Conservation (phyloP, 2,113 vertebrate genomes). For the Lophura nycthemera region DNA sequence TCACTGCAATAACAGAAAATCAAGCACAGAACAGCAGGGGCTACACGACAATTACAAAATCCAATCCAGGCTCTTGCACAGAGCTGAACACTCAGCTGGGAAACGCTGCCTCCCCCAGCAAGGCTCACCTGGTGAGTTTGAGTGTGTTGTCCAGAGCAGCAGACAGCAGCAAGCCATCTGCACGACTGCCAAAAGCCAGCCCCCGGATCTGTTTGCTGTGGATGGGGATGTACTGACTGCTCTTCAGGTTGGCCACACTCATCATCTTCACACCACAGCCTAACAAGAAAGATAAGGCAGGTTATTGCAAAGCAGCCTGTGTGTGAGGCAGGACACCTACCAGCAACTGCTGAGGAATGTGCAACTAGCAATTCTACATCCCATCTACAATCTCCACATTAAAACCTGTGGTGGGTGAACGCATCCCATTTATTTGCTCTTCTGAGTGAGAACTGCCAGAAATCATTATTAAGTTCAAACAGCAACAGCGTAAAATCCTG, state of each 20-base stretch:
- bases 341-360: background rate
- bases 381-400: background rate
- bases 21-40: rapidly evolving
- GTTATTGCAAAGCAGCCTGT: background rate
- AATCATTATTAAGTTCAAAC: background rate
- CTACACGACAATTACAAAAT: background rate
- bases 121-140: conserved; percentile 92
- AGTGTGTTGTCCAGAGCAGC: conserved; percentile 92
- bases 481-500: background rate
- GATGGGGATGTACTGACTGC: conserved; percentile 93
- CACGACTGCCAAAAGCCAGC: conserved; percentile 85
- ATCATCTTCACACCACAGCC: conserved; percentile 97
- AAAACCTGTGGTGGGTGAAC: background rate
- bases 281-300: conserved; percentile 39
- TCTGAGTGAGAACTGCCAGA: background rate
- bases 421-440: rapidly evolving
- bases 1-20: background rate
- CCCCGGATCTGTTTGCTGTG: conserved; percentile 93
- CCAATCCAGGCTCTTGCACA: background rate
- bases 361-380: background rate
- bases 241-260: conserved; percentile 89
- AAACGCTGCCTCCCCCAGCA: background rate
- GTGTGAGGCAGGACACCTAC: background rate
- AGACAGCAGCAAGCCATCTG: conserved; percentile 90
- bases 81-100: rapidly evolving